Conservation (phyloP, 2,113 vertebrate species). For the Trogon surrucura region DNA sequence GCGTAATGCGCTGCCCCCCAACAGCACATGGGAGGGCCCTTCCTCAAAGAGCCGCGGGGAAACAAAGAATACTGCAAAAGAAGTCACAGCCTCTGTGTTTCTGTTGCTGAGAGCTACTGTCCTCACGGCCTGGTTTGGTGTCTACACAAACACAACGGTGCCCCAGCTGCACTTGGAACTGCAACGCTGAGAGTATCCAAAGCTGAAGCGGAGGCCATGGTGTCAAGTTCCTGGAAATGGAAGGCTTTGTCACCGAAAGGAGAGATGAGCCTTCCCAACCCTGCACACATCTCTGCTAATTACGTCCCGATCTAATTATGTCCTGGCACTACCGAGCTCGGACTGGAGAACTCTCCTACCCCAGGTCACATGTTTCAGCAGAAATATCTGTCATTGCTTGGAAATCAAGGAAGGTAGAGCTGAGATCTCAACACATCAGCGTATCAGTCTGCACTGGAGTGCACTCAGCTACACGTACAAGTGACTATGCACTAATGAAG, state of each 20-base stretch:
- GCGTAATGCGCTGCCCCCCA: fast-evolving
- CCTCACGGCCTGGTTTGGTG: background rate
- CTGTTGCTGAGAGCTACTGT: background rate
- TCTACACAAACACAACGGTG: background rate
- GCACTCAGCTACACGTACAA: background rate
- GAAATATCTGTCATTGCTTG: background rate
- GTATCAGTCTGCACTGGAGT: background rate
- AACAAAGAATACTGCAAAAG: background rate
- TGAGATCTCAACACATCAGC: background rate
- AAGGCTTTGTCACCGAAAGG: background rate
- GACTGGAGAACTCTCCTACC: background rate
- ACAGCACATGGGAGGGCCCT: background rate
- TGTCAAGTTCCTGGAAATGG: background rate
- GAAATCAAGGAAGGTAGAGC: background rate
- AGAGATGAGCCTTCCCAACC: background rate
- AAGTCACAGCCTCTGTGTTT: background rate
- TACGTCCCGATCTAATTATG: background rate
- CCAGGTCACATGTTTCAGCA: background rate
- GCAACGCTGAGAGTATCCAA: background rate
- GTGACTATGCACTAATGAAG: background rate
- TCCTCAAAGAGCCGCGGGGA: background rate
- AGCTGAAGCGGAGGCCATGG: background rate
- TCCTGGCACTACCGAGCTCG: background rate
- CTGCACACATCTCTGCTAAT: background rate
- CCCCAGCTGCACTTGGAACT: background rate